phyloP scores from a whole-genome alignment of 2,888 invertebrate species.

The Sthenelais limicola region DNA sequence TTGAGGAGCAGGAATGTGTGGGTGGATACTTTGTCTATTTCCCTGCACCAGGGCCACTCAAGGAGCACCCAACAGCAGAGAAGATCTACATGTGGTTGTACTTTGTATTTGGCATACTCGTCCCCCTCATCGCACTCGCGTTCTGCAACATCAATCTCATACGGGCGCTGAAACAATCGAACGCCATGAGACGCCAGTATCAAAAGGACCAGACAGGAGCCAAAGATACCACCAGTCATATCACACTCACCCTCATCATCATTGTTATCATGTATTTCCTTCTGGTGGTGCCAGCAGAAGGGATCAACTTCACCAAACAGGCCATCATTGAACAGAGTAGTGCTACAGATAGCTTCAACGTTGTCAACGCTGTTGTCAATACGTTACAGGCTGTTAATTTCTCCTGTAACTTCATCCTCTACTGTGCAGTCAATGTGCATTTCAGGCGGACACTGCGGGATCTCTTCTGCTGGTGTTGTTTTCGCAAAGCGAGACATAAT shows the following conservation, averaged over 20 bases:
- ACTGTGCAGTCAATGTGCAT: conserved; percentile 52
- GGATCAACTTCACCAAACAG: conserved; percentile 60
- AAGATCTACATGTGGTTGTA: conserved; percentile 54
- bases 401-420: conserved; percentile 56
- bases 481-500: neutral
- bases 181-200: conserved; percentile 56
- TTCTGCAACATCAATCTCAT: conserved; percentile 68
- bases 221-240: conserved; percentile 45
- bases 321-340: conserved; percentile 43
- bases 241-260: conserved; percentile 69
- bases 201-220: conserved; percentile 53
- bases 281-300: conserved; percentile 67
- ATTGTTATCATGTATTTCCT: conserved; percentile 67
- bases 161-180: conserved; percentile 51
- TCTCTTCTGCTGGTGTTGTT: conserved; percentile 33
- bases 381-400: conserved; percentile 53
- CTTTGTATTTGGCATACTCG: conserved; percentile 65
- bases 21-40: conserved; percentile 39
- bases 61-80: conserved; percentile 24
- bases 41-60: conserved; percentile 37
- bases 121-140: conserved; percentile 64
- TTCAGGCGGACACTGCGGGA: conserved; percentile 42
- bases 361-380: conserved; percentile 46
- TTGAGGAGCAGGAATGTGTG: conserved; percentile 41
- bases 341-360: conserved; percentile 36